Evolutionary conservation across 2,113 vertebrate species (phyloP).

Genomic region (Acrocephalus kingi): DNA sequence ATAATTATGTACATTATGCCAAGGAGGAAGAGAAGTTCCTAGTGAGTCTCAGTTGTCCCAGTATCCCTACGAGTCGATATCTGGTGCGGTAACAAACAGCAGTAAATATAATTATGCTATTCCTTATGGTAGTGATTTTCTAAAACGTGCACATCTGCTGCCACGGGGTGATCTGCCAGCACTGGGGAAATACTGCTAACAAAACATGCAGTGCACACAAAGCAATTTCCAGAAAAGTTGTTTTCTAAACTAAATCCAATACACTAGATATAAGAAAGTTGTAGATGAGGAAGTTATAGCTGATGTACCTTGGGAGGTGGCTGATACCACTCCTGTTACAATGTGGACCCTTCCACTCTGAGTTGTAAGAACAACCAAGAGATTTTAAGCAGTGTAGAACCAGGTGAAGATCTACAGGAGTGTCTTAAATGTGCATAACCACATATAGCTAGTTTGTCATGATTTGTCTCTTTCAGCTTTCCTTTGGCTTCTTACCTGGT

Average conservation of each 20-base stretch:
- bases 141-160: conserved; percentile 68
- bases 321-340: not conserved
- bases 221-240: conserved; percentile 63
- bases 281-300: conserved; percentile 3
- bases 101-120: conserved; percentile 74
- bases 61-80: not conserved
- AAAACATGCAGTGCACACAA: conserved; percentile 60
- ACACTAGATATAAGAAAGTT: not conserved
- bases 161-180: conserved; percentile 56
- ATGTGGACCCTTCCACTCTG: not conserved
- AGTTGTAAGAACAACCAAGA: not conserved
- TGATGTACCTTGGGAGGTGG: not conserved
- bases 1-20: conserved; percentile 9
- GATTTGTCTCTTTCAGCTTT: not conserved
- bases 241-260: conserved; percentile 55
- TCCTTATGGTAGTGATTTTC: conserved; percentile 71
- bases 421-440: not conserved
- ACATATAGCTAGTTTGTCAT: accelerated
- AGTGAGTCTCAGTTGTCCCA: conserved; percentile 33
- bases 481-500: not conserved
- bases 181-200: conserved; percentile 68
- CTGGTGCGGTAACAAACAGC: conserved; percentile 43
- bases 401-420: not conserved
- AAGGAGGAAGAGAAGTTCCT: not conserved
- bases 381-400: not conserved